These are phyloP conservation scores for Pollenia griseotomentosa DNA, from an alignment of 2,888 invertebrate species.

Conservation along the genomic window DNA sequence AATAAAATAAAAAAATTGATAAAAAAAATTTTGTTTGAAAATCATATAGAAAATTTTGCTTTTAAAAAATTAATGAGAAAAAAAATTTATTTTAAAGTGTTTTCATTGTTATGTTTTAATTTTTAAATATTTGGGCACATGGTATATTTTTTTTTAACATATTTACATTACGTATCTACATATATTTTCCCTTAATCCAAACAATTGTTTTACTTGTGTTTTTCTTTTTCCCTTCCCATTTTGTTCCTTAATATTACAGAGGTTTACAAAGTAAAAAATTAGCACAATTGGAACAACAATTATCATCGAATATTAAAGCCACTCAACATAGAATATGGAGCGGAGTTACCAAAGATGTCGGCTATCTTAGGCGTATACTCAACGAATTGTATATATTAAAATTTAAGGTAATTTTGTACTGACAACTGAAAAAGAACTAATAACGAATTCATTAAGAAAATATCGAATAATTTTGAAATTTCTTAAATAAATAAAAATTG, in stretches of 20 bases:
- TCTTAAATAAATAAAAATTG: too few relatives aligned
- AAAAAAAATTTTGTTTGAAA: too few relatives aligned
- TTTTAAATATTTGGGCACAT: not conserved
- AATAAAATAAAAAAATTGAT: too few relatives aligned
- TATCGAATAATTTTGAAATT: too few relatives aligned
- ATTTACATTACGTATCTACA: not conserved
- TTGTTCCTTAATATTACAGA: constrained; percentile 76
- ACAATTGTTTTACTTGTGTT: constrained; percentile 34
- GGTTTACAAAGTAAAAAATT: constrained; percentile 89
- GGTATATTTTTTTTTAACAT: not conserved
- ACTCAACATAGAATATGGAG: constrained; percentile 92
- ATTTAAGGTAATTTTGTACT: constrained; percentile 87
- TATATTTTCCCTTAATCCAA: not conserved
- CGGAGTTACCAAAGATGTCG: constrained; percentile 90
- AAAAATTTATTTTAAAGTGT: too few relatives aligned
- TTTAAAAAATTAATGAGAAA: too few relatives aligned
- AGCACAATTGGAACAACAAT: constrained; percentile 89
- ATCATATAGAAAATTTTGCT: too few relatives aligned
- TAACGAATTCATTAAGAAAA: too few relatives aligned
- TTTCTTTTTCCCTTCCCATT: constrained; percentile 39
- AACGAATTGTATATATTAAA: constrained; percentile 93
- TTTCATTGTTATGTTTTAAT: too few relatives aligned
- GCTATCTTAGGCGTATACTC: constrained; percentile 89
- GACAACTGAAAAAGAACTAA: too few relatives aligned
- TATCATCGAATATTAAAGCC: constrained; percentile 90